These are phyloP conservation scores for Mirounga angustirostris DNA, from an alignment of 2,113 vertebrate species.

Conservation along the genomic window DNA sequence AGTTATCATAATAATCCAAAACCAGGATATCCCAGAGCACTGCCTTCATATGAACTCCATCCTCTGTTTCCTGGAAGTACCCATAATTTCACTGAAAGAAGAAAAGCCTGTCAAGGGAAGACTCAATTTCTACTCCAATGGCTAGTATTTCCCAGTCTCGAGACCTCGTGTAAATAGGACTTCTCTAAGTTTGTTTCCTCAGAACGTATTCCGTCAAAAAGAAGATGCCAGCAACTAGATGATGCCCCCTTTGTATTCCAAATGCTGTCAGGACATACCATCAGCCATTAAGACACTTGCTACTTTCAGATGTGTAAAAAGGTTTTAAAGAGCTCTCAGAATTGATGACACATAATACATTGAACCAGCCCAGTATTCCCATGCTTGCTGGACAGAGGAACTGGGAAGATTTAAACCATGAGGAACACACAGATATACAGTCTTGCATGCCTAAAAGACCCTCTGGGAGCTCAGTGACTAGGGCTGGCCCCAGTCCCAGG, in stretches of 20 bases:
- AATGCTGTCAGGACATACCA: neutral
- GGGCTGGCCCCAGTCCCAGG: neutral
- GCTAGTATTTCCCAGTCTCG: neutral
- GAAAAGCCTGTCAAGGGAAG: neutral
- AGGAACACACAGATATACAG: too few species aligned
- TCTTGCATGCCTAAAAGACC: neutral
- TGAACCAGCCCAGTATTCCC: neutral
- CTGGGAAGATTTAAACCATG: neutral
- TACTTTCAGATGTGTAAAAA: neutral
- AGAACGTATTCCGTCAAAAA: neutral
- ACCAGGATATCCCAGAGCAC: neutral
- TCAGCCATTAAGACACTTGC: neutral
- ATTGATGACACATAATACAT: neutral
- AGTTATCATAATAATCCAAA: neutral
- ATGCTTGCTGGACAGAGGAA: neutral
- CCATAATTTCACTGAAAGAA: neutral
- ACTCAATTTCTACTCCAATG: neutral
- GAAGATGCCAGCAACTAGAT: neutral
- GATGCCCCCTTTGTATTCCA: neutral
- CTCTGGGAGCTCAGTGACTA: neutral
- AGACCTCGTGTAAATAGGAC: neutral
- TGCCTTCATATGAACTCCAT: neutral
- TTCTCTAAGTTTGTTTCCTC: neutral
- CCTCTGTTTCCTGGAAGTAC: neutral
- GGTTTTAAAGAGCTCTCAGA: neutral